Evolutionary conservation across 2,113 vertebrate genomes (phyloP), one percentile per base, ranked within the genome.

Genomic region (Anolis sagrei): DNA sequence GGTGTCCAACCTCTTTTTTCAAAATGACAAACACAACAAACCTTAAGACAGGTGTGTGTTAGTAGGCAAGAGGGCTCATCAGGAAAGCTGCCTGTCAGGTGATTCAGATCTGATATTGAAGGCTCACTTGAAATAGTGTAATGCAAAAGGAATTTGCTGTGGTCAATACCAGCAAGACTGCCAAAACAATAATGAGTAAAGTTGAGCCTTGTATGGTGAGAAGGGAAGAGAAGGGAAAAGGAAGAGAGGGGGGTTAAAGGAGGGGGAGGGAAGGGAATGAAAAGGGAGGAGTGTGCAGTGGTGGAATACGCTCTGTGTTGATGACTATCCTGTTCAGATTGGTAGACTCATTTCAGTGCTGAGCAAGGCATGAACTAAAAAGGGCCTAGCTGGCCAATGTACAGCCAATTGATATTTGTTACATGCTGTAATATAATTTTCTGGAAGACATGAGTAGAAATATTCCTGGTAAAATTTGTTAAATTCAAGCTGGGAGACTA

Each of bases 11-110:
- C 87, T 29, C 29, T n/a, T 94, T 66, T 92, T 92, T 58, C 16
- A 2, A 14, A 58, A 94, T 93, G 94, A 80, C 88, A 86, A 87
- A 72, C 93, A 93, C 91, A 87, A 90, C 39, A 81, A 92, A 94
- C 92, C 95, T 93, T 95, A 95, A 95, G 93, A 95, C 94, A 94
- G 90, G 87, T 79, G 90, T 92, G 94, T 91, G 94, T 89, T 95
- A 95, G 95, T 91, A 95, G 95, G 94, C 89, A 76, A 84, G 90
- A 93, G 77, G 73, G 64, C 64, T 68, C 64, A 68, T 25, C 23
- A 29, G 64, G 96, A 94, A 95, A 87, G 32, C 39, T 93, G 95
- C 96, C 96, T 94, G 91, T 96, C 94, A 91, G 94, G 94, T 95
- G 95, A 94, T 94, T 94, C 86, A 94, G 92, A 91, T 88, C 83